Conservation (phyloP, 2,797 vertebrate species). For the Sitta carolinensis region DNA sequence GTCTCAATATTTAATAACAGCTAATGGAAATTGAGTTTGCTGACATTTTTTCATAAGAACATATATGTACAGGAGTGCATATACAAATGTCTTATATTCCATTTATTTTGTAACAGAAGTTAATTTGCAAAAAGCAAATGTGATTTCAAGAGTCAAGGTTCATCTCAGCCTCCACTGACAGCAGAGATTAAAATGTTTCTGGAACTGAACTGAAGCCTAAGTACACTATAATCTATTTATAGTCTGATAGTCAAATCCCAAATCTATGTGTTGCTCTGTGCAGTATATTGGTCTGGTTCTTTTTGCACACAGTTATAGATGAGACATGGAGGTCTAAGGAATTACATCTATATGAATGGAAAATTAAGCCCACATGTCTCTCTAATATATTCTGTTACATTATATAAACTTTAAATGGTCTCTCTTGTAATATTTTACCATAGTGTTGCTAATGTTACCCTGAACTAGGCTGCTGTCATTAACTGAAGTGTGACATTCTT, state of each 20-base stretch:
- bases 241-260: not conserved
- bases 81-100: not conserved
- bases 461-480: conserved; percentile 6
- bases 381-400: conserved; percentile 48
- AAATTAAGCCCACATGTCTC: conserved; percentile 40
- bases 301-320: not conserved
- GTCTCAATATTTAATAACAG: not conserved
- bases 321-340: not conserved
- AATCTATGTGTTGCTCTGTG: not conserved
- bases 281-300: not conserved
- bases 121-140: not conserved
- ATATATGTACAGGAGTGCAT: not conserved
- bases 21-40: not conserved
- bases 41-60: not conserved
- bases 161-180: not conserved
- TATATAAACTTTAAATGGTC: conserved; percentile 44
- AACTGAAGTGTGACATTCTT: conserved; percentile 38
- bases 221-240: not conserved
- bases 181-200: not conserved
- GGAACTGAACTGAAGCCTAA: not conserved
- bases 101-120: not conserved
- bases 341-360: not conserved
- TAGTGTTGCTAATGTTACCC: conserved; percentile 40
- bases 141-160: not conserved
- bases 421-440: conserved; percentile 1